Evolutionary conservation across 2,797 vertebrate genomes (phyloP).

Genomic region (Xiphophorus birchmanni): DNA sequence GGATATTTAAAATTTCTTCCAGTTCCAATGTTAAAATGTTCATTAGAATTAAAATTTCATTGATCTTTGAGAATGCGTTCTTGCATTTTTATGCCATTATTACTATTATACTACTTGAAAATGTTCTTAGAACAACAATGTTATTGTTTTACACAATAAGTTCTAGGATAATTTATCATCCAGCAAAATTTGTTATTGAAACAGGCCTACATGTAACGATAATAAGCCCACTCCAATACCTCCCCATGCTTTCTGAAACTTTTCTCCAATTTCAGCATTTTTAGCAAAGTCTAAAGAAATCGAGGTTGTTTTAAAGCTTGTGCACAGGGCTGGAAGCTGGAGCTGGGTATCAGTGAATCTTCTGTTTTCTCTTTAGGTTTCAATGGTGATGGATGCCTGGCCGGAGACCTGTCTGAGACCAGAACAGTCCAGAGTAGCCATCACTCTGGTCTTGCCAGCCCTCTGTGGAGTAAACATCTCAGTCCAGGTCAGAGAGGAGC

Average conservation of each 20-base stretch:
- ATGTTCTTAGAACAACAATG: too few species aligned
- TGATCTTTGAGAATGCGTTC: too few species aligned
- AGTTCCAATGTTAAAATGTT: too few species aligned
- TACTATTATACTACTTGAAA: too few species aligned
- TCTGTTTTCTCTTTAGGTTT: conserved; percentile 37
- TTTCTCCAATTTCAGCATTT: neutral
- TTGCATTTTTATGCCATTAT: too few species aligned
- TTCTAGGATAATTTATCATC: too few species aligned
- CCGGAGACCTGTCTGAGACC: conserved; percentile 76
- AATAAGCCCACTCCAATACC: neutral
- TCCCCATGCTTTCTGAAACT: neutral
- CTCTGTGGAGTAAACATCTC: conserved; percentile 75
- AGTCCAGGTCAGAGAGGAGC: conserved; percentile 61
- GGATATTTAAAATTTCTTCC: too few species aligned
- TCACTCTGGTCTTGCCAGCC: conserved; percentile 80
- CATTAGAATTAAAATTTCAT: too few species aligned
- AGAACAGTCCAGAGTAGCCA: conserved; percentile 85
- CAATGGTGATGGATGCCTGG: conserved; percentile 40
- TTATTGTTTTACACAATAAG: too few species aligned
- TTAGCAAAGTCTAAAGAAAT: neutral
- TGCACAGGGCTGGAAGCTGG: too few species aligned
- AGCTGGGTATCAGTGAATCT: neutral
- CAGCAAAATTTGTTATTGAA: too few species aligned
- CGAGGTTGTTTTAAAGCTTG: neutral
- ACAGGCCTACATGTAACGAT: too few species aligned